A percentile compares a stretch with the other conserved stretches of the same genome.
phyloP scores from a whole-genome alignment of 2,797 vertebrate species.

The Botia almorhae region DNA sequence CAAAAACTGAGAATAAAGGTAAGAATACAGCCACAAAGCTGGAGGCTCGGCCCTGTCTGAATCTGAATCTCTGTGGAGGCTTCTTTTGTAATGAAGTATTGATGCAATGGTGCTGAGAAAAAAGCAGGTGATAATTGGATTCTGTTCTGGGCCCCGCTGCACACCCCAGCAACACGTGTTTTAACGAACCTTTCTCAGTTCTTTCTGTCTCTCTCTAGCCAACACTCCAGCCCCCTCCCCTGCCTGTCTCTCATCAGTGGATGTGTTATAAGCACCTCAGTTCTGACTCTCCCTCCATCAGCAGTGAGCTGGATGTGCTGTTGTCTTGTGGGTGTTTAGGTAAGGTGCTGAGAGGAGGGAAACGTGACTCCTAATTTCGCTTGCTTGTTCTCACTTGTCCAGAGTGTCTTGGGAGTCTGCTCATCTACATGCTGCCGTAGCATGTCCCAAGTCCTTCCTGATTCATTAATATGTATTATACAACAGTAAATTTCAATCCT shows the following conservation, averaged over 20 bases:
- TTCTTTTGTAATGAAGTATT: slow-evolving; percentile 79
- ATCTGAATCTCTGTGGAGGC: slow-evolving; percentile 55
- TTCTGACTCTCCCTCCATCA: slow-evolving; percentile 49
- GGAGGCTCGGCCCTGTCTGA: slow-evolving; percentile 34
- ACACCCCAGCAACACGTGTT: slow-evolving; percentile 70
- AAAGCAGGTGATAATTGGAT: slow-evolving; percentile 81
- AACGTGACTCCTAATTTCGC: slow-evolving; percentile 24
- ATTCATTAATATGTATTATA: not conserved
- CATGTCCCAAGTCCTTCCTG: not conserved
- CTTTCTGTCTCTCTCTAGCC: slow-evolving; percentile 11
- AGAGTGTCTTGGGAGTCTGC: slow-evolving; percentile 10
- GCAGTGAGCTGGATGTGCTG: slow-evolving; percentile 36
- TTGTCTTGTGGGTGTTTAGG: slow-evolving; percentile 18
- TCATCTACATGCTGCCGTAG: not conserved
- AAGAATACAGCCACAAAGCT: slow-evolving; percentile 22
- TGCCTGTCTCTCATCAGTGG: slow-evolving; percentile 25
- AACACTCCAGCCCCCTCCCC: not conserved
- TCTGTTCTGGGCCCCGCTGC: slow-evolving; percentile 73
- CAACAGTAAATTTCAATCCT: not conserved
- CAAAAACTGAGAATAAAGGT: slow-evolving; percentile 34
- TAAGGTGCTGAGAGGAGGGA: slow-evolving; percentile 4
- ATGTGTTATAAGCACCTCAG: slow-evolving; percentile 26
- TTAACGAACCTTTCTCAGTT: slow-evolving; percentile 67
- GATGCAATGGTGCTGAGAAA: slow-evolving; percentile 72
- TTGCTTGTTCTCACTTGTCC: slow-evolving; percentile 43